A percentile compares a stretch with the other conserved stretches of the same genome.
Conservation (phyloP, 2,888 invertebrate species). For the Ormia ochracea region DNA sequence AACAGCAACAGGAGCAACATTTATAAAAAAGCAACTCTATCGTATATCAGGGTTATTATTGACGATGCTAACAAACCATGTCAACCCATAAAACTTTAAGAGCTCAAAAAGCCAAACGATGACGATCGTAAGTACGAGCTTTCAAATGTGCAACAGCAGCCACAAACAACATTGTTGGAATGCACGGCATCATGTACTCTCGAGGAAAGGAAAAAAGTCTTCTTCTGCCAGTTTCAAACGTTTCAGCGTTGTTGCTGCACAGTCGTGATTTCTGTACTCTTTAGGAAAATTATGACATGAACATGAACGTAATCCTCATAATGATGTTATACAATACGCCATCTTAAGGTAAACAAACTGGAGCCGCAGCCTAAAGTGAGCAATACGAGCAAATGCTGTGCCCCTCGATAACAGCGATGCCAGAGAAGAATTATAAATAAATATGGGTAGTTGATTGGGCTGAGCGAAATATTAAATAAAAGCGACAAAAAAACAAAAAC, state of each 20-base stretch:
- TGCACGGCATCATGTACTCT: conserved; percentile 48
- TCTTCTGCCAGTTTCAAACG: conserved; percentile 16
- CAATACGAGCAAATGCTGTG: conserved; percentile 15
- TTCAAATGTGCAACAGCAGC: conserved; percentile 24
- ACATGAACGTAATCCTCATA: conserved; percentile 75
- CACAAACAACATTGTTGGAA: conserved; percentile 44
- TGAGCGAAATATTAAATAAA: conserved; percentile 2
- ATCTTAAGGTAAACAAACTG: conserved; percentile 65
- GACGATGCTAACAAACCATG: conserved; percentile 56
- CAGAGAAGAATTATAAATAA: neutral
- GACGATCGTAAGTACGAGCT: conserved; percentile 31
- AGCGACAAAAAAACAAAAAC: too few relatives aligned
- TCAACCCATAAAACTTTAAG: conserved; percentile 38
- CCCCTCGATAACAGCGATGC: neutral
- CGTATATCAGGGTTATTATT: conserved; percentile 51
- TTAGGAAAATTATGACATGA: conserved; percentile 75
- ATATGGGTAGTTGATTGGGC: conserved; percentile 53
- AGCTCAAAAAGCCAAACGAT: neutral
- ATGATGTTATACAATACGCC: conserved; percentile 76
- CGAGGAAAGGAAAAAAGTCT: too few relatives aligned
- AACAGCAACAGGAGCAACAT: neutral
- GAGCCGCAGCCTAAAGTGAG: conserved; percentile 20
- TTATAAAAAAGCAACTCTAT: conserved; percentile 43
- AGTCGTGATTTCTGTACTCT: conserved; percentile 65
- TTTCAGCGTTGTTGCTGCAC: conserved; percentile 54